Percentiles rank a stretch among this genome's conserved stretches.
Evolutionary conservation across 2,113 vertebrate genomes (phyloP).

Genomic region (Anolis sagrei): DNA sequence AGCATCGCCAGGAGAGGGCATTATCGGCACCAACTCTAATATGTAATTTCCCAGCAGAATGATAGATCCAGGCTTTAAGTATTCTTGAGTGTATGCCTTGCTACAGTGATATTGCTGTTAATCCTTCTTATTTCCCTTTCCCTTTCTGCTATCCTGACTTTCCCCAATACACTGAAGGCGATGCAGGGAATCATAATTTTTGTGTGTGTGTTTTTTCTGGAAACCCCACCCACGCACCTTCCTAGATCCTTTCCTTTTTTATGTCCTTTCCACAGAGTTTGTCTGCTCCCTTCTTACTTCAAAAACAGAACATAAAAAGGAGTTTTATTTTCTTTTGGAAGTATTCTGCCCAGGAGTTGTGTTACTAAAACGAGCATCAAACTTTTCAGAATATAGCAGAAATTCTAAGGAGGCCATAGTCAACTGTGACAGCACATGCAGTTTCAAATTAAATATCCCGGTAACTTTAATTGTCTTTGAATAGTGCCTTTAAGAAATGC

Average conservation of each 20-base stretch:
- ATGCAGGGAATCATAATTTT: background rate
- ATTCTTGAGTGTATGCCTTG: slow-evolving; percentile 61
- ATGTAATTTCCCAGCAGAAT: slow-evolving; percentile 63
- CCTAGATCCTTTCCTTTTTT: slow-evolving; percentile 25
- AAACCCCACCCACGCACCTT: background rate
- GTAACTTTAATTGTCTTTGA: background rate
- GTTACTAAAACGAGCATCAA: background rate
- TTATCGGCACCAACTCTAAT: slow-evolving; percentile 66
- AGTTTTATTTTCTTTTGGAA: background rate
- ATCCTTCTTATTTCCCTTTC: slow-evolving; percentile 42
- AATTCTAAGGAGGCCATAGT: background rate
- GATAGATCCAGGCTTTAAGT: slow-evolving; percentile 61
- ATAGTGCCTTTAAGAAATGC: background rate
- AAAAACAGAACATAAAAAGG: background rate
- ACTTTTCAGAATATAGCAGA: background rate
- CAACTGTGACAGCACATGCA: background rate
- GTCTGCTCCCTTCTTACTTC: background rate
- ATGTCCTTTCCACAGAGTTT: background rate
- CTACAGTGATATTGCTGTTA: slow-evolving; percentile 57
- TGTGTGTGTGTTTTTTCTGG: slow-evolving; percentile 18
- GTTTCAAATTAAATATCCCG: background rate
- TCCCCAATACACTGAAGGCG: background rate
- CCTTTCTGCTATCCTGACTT: background rate
- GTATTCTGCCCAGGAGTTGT: background rate
- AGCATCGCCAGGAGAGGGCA: slow-evolving; percentile 80